These are phyloP conservation scores for Oxyura jamaicensis DNA, from an alignment of 2,113 vertebrate genomes.

Conservation along the genomic window DNA sequence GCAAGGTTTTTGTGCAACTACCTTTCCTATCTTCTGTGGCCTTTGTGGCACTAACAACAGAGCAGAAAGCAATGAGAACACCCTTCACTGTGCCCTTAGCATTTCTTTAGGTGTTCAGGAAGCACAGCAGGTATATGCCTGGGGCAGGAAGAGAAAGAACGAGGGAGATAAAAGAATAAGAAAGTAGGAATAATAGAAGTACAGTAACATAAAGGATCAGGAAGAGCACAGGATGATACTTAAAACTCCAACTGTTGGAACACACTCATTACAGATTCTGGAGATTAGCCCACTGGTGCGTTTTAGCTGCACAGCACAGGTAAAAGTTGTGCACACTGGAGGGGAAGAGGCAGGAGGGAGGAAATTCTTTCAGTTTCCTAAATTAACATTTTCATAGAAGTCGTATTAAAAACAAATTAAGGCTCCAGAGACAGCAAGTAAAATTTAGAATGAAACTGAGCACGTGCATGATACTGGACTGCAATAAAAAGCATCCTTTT, in stretches of 20 bases:
- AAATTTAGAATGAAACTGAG: background rate
- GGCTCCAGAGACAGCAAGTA: background rate
- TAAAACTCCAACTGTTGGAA: background rate
- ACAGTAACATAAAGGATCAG: background rate
- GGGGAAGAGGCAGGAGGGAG: background rate
- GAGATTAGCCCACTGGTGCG: background rate
- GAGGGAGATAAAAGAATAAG: background rate
- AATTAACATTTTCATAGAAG: background rate
- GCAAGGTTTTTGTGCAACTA: background rate
- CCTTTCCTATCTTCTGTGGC: background rate
- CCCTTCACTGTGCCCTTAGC: background rate
- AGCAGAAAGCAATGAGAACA: background rate
- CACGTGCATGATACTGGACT: background rate
- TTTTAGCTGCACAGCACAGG: background rate
- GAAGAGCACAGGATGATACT: background rate
- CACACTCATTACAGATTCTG: background rate
- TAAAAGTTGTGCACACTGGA: background rate
- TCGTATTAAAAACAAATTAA: background rate
- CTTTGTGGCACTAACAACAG: background rate
- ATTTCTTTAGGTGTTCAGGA: background rate
- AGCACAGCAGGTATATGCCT: background rate
- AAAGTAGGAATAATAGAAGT: background rate
- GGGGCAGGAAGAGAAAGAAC: rapidly evolving
- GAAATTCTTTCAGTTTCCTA: background rate
- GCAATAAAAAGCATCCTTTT: background rate